A percentile compares a stretch with the other conserved stretches of the same genome.
Evolutionary conservation across 2,888 invertebrate species (phyloP).

Genomic region (Schizaphis graminum): DNA sequence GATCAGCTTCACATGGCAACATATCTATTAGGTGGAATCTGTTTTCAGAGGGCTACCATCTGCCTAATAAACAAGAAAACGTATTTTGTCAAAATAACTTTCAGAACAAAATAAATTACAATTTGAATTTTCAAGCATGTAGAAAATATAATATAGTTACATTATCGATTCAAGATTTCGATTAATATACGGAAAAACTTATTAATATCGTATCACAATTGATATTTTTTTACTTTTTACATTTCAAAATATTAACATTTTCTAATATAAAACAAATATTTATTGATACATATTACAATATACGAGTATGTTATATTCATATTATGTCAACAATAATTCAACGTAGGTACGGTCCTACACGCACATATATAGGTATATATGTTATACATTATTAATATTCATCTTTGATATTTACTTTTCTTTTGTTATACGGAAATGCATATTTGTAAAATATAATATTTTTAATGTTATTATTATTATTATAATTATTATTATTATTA

Average conservation of each 20-base stretch:
- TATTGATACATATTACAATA: not conserved
- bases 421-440: not conserved
- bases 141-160: not conserved
- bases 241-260: not conserved
- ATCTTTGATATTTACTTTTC: not conserved
- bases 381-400: not conserved
- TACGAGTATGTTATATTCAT: not conserved
- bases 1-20: constrained; percentile 7
- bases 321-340: not conserved
- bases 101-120: not conserved
- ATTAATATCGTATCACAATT: not conserved
- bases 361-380: not conserved
- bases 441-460: not conserved
- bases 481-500: not conserved
- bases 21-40: not conserved
- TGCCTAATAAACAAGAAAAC: constrained; percentile 9
- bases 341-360: not conserved
- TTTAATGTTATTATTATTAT: not conserved
- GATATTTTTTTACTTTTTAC: not conserved
- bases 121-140: not conserved
- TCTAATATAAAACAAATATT: not conserved
- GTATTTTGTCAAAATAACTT: constrained; percentile 1
- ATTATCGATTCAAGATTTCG: not conserved
- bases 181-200: not conserved
- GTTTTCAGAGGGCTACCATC: not conserved